phyloP scores from a whole-genome alignment of 1,140 invertebrate species.

The Papilio aristodemus region DNA sequence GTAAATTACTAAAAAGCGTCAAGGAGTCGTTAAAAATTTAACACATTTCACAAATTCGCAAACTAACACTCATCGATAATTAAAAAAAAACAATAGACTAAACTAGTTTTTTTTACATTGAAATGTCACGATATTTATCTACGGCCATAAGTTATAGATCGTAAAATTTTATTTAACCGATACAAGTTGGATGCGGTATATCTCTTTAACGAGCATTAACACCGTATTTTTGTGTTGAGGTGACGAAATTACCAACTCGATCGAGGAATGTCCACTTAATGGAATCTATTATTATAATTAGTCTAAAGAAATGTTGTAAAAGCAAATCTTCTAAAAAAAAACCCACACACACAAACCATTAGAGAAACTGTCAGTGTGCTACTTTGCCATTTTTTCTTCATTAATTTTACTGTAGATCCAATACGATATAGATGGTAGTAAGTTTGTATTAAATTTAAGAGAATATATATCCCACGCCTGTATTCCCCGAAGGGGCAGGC shows the following conservation, averaged over 20 bases:
- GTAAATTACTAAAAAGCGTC: constrained; percentile 5
- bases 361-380: too few relatives aligned
- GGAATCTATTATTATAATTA: not conserved
- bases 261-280: not conserved
- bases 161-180: constrained; percentile 19
- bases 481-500: too few relatives aligned
- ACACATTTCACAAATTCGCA: not conserved
- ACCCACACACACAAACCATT: too few relatives aligned
- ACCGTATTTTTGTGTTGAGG: not conserved
- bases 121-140: constrained; percentile 20
- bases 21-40: not conserved
- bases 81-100: constrained; percentile 16
- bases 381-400: too few relatives aligned
- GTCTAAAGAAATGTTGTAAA: not conserved
- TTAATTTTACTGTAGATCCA: too few relatives aligned
- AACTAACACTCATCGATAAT: not conserved
- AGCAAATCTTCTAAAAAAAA: too few relatives aligned
- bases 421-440: too few relatives aligned
- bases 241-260: not conserved
- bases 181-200: not conserved
- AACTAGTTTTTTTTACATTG: not conserved
- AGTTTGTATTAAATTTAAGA: too few relatives aligned
- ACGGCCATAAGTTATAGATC: not conserved
- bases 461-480: too few relatives aligned
- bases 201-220: not conserved